Percentiles rank a stretch among this genome's conserved stretches.
Conservation (phyloP, 2,113 vertebrate species). For the Gallinago jamesoni region DNA sequence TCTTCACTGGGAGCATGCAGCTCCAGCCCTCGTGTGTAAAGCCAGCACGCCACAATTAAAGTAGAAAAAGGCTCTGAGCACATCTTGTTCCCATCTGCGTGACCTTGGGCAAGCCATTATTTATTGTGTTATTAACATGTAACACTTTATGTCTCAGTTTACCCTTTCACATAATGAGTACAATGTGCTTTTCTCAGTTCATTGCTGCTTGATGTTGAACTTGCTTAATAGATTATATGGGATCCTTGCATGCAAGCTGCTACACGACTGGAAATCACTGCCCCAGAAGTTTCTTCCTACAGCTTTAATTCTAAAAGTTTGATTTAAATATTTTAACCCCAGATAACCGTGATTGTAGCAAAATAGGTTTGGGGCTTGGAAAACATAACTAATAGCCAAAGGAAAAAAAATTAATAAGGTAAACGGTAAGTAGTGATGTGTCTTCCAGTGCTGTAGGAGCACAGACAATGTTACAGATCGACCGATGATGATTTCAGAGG, state of each 20-base stretch:
- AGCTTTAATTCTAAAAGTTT: neutral
- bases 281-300: neutral
- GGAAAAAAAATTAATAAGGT: neutral
- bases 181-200: neutral
- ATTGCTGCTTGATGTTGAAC: neutral
- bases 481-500: neutral
- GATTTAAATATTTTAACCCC: neutral
- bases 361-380: neutral
- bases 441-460: neutral
- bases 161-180: neutral
- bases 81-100: neutral
- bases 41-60: neutral
- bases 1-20: neutral
- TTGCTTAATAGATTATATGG: neutral
- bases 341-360: neutral
- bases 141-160: neutral
- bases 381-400: neutral
- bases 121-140: constrained; percentile 6
- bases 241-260: neutral
- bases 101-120: neutral
- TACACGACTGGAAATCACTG: neutral
- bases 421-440: neutral
- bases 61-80: neutral
- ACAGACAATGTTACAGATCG: neutral
- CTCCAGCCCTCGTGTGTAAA: neutral